Conservation (phyloP, 2,797 vertebrate species). For the Diceros bicornis region DNA sequence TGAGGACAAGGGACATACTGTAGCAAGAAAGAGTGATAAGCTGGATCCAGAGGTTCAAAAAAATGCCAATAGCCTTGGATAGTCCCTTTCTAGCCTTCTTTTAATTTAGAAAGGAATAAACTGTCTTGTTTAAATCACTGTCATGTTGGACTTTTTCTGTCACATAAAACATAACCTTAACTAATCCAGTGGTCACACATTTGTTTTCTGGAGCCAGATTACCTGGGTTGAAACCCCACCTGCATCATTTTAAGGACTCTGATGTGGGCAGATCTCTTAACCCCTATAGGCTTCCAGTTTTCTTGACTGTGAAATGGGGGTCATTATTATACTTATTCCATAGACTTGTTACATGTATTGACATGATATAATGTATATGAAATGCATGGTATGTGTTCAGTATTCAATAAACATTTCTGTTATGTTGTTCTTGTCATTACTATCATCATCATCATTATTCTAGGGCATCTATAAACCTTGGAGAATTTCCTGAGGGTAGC, state of each 20-base stretch:
- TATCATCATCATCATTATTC: not conserved
- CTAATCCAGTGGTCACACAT: not conserved
- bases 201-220: not conserved
- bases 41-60: not conserved
- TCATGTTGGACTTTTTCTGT: not conserved
- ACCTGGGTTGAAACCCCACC: not conserved
- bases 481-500: not conserved
- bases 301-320: not conserved
- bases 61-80: not conserved
- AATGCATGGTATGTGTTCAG: not conserved
- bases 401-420: not conserved
- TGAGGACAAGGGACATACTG: not conserved
- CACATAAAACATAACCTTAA: not conserved
- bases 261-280: not conserved
- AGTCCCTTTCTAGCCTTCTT: not conserved
- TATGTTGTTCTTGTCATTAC: not conserved
- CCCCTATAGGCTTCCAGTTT: not conserved
- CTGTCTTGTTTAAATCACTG: not conserved
- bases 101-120: slow-evolving; percentile 13
- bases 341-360: not conserved
- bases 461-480: not conserved
- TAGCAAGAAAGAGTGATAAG: not conserved
- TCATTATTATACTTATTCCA: not conserved
- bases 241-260: not conserved
- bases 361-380: not conserved